Base-by-base conservation (phyloP, 2,888 invertebrate genomes). In the Drosophila eohydei region DNA sequence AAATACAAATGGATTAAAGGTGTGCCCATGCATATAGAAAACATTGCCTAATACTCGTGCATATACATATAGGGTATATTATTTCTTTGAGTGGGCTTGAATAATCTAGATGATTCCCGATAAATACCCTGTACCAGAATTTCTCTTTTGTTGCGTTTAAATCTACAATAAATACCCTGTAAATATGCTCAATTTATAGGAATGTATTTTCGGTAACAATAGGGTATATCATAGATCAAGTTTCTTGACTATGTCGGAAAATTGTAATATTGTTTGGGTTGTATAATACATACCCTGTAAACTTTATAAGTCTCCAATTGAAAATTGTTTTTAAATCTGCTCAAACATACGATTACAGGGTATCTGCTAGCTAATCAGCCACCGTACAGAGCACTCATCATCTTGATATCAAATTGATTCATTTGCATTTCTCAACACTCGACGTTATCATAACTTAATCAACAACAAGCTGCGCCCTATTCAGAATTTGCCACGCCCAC, bases 361-460 rank as follows among this genome's bases (percentile, higher is more conserved):
- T 41, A 40, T 48, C 12, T 34, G 2, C 2, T 5, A 50, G 2
- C 14, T n/a, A 6, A 16, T 30, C 38, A 44, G 12, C 7, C 11
- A 9, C 2, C 21, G 2, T 32, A 3, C 11, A 38, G 4, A 5
- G 21, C 28, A 43, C 16, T 43, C 32, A 21, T 64, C 16, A 52
- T 48, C 32, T 16, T 11, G 6, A 48, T 32, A 12, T 11, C 2
- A 12, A 9, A 51, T 44, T 16, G 28, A 9, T 21, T 12, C 34
- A 57, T 68, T 69, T 69, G 52, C 41, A 69, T 69, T 54, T 46
- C 16, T 36, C 59, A 59, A 34, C n/a, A 44, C 0, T 32, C 44
- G 51, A 34, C 34, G 11, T 41, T 55, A 43, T 62, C 71, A 70
- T 40, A 56, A 71, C 54, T 66, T 36, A 55, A 69, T 69, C 54